Conservation (phyloP, 2,888 invertebrate genomes). For the Fragum whitleyi region DNA sequence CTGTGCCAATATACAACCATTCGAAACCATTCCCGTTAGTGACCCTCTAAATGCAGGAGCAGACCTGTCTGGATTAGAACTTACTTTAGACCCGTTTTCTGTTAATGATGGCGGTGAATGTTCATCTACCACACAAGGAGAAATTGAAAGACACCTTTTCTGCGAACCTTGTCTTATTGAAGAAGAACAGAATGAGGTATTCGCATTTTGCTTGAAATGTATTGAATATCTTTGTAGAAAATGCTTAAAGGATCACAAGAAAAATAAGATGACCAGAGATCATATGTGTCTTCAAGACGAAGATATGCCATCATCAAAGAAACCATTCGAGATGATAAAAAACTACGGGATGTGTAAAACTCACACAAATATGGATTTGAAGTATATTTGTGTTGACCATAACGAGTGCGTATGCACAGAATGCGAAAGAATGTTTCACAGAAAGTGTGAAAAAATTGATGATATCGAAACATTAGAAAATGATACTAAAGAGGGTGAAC, state of each 20-base stretch:
- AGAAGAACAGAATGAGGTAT: background rate
- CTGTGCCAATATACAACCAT: too few species aligned
- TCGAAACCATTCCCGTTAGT: too few species aligned
- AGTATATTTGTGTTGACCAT: slow-evolving; percentile 19
- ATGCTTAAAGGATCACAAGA: slow-evolving; percentile 34
- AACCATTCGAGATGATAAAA: background rate
- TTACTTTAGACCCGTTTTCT: too few species aligned
- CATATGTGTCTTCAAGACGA: slow-evolving; percentile 28
- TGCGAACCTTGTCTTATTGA: slow-evolving; percentile 39
- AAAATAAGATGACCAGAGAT: slow-evolving; percentile 36
- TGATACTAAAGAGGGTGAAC: background rate
- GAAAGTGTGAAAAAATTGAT: slow-evolving; percentile 17
- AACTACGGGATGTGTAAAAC: background rate
- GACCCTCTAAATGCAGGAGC: too few species aligned
- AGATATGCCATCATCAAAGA: slow-evolving; percentile 32
- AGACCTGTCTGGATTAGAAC: too few species aligned
- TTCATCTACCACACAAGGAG: too few species aligned
- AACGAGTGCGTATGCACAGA: slow-evolving; percentile 12
- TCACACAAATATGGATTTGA: slow-evolving; percentile 6
- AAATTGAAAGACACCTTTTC: too few species aligned
- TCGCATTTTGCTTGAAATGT: slow-evolving; percentile 31
- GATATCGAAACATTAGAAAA: background rate
- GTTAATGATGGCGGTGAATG: too few species aligned
- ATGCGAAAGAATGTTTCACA: slow-evolving; percentile 12
- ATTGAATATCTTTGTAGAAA: slow-evolving; percentile 34